Evolutionary conservation across 2,797 vertebrate genomes (phyloP).

Genomic region (Garrulus glandarius): DNA sequence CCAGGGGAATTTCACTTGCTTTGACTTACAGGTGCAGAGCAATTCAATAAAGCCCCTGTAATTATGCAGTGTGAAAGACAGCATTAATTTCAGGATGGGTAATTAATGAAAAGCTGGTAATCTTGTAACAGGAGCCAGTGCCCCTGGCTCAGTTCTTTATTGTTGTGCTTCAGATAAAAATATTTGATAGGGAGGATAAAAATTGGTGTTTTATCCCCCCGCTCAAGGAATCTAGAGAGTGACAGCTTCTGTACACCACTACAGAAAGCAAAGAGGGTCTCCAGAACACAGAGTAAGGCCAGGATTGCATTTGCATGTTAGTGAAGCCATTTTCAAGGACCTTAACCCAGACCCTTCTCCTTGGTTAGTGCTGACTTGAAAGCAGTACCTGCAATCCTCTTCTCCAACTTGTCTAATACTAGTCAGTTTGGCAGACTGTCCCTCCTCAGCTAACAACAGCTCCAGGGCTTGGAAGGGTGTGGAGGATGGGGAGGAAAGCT

Average conservation of each 20-base stretch:
- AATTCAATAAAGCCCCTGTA: background rate
- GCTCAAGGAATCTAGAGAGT: background rate
- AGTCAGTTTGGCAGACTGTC: background rate
- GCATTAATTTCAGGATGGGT: background rate
- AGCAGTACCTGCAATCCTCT: background rate
- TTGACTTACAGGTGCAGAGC: background rate
- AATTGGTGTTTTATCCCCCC: accelerated
- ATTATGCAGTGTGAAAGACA: background rate
- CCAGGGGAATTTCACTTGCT: background rate
- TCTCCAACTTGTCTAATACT: background rate
- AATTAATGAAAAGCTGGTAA: background rate
- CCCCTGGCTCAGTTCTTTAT: background rate
- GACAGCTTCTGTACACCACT: background rate
- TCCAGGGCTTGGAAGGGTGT: background rate
- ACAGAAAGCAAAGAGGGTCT: background rate
- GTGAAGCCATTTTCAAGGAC: background rate
- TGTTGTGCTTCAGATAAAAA: background rate
- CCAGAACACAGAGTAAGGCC: background rate
- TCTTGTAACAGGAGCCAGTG: background rate
- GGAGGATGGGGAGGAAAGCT: background rate
- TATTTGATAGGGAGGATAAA: background rate
- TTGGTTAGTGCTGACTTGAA: background rate
- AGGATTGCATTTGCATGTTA: background rate
- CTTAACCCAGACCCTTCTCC: background rate
- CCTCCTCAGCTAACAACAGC: background rate